Conservation (phyloP, 2,888 invertebrate genomes). For the Amiota minor region DNA sequence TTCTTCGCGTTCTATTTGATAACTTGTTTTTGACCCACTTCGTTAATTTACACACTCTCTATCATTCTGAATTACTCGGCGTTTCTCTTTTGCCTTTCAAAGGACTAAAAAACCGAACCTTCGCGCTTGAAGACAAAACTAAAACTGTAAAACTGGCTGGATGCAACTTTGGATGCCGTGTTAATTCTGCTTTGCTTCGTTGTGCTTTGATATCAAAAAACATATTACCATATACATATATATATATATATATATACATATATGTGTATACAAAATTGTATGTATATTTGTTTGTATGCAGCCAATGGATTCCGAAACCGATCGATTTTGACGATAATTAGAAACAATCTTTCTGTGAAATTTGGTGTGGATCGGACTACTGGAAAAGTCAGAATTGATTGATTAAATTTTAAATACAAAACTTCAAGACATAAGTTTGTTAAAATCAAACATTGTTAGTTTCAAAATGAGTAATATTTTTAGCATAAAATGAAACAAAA, state of each 20-base stretch:
- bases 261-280: neutral
- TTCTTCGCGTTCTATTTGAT: constrained; percentile 27
- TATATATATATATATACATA: constrained; percentile 5
- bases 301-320: too few species aligned
- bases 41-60: constrained; percentile 37
- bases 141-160: constrained; percentile 46
- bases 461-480: too few species aligned
- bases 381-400: too few species aligned
- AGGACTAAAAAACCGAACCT: constrained; percentile 55
- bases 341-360: too few species aligned
- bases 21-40: constrained; percentile 60
- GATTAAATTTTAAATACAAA: too few species aligned
- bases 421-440: too few species aligned
- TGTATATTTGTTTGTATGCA: too few species aligned
- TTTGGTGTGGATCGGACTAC: too few species aligned
- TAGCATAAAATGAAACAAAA: too few species aligned
- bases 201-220: neutral
- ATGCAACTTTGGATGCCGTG: constrained; percentile 48
- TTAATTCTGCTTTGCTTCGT: constrained; percentile 1
- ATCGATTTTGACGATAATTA: too few species aligned
- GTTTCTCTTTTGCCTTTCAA: constrained; percentile 39
- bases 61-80: neutral
- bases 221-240: too few species aligned
- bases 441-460: too few species aligned
- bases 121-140: constrained; percentile 60